A percentile compares a stretch with the other conserved stretches of the same genome.
These are phyloP conservation scores for Rhingia campestris DNA, from an alignment of 2,888 invertebrate genomes.

Conservation along the genomic window DNA sequence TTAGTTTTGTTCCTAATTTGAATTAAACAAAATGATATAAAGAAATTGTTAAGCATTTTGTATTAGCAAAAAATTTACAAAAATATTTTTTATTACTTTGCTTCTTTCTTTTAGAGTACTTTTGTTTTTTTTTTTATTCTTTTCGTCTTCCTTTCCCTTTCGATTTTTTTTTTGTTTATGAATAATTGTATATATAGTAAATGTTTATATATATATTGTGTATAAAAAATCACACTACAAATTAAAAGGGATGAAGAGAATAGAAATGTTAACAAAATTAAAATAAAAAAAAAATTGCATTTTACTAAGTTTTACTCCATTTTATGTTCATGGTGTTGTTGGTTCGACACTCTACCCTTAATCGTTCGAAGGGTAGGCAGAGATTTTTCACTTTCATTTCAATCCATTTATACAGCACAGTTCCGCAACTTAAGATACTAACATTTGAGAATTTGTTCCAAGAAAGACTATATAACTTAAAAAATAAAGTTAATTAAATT, in stretches of 20 bases:
- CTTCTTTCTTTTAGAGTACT: constrained; percentile 57
- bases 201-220: constrained; percentile 60
- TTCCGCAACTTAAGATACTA: constrained; percentile 56
- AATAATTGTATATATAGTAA: constrained; percentile 65
- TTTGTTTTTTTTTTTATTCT: constrained; percentile 48
- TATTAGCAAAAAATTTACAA: constrained; percentile 75
- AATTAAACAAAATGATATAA: constrained; percentile 15
- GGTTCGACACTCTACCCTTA: constrained; percentile 35
- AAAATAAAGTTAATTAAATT: constrained; percentile 34
- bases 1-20: constrained; percentile 66
- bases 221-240: constrained; percentile 70
- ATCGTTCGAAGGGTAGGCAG: constrained; percentile 24
- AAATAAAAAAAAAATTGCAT: constrained; percentile 48
- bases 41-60: constrained; percentile 74
- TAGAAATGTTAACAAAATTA: not conserved
- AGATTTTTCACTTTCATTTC: constrained; percentile 44
- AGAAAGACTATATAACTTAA: constrained; percentile 38
- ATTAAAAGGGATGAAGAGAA: constrained; percentile 28
- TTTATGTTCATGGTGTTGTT: constrained; percentile 20
- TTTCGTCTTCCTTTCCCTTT: constrained; percentile 36
- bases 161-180: constrained; percentile 57
- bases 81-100: constrained; percentile 72
- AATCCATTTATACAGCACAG: constrained; percentile 68
- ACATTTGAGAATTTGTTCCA: constrained; percentile 66
- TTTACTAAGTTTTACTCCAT: constrained; percentile 55